A percentile compares a stretch with the other conserved stretches of the same genome.
Conservation (phyloP, 2,113 vertebrate genomes). For the Pseudorectes ferrugineus region DNA sequence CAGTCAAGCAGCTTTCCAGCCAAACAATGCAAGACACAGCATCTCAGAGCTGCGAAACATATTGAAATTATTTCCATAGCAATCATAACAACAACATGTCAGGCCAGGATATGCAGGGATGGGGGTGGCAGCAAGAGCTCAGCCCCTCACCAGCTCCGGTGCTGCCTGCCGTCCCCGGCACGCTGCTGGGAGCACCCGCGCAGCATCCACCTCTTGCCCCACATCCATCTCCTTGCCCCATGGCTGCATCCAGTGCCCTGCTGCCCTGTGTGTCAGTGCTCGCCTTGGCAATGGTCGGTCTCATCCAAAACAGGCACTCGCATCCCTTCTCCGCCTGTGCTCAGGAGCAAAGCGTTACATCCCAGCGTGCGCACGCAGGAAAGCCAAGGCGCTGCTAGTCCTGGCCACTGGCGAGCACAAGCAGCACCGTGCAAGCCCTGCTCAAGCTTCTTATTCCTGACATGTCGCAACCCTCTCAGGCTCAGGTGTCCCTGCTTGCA, state of each 20-base stretch:
- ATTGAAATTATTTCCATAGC: slow-evolving; percentile 23
- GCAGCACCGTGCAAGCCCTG: not conserved
- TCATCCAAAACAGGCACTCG: rapidly evolving
- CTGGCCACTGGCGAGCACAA: rapidly evolving
- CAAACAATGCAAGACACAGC: not conserved
- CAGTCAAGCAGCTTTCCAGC: slow-evolving; percentile 12
- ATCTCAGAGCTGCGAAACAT: not conserved
- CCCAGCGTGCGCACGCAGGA: rapidly evolving
- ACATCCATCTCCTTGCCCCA: rapidly evolving
- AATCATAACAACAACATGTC: not conserved
- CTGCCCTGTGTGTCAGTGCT: rapidly evolving
- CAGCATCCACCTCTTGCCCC: not conserved
- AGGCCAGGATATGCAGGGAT: not conserved
- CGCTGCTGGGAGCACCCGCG: rapidly evolving
- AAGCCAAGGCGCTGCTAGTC: rapidly evolving
- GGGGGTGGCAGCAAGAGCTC: not conserved
- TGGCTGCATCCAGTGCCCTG: not conserved
- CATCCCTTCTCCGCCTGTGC: not conserved
- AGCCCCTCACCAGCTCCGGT: rapidly evolving
- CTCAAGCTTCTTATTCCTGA: not conserved
- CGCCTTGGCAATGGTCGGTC: rapidly evolving
- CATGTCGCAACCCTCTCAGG: rapidly evolving
- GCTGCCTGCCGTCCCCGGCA: not conserved
- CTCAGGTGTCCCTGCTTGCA: not conserved
- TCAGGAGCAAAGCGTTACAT: rapidly evolving